phyloP scores from a whole-genome alignment of 2,113 vertebrate genomes.

The Ciconia boyciana region DNA sequence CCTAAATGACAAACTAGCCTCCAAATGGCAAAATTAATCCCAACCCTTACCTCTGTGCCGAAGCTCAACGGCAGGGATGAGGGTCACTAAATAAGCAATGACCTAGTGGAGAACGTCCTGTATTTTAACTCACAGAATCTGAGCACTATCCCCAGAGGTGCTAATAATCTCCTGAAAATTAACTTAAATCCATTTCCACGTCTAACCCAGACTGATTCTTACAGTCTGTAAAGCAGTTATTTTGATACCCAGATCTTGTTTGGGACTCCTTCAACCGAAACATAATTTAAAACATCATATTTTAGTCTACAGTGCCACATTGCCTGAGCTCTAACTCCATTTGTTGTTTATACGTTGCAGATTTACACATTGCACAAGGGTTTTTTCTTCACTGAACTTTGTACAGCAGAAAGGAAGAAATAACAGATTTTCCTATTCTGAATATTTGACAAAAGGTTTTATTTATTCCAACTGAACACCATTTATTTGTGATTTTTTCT shows the following conservation, averaged over 20 bases:
- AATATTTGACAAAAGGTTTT: not conserved
- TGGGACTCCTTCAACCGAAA: not conserved
- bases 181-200: not conserved
- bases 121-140: not conserved
- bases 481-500: not conserved
- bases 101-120: fast-evolving
- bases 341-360: not conserved
- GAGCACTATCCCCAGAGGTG: not conserved
- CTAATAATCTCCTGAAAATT: not conserved
- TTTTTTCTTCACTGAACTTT: not conserved
- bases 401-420: not conserved
- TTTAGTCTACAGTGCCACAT: not conserved
- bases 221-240: not conserved
- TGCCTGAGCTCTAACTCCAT: not conserved
- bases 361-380: not conserved
- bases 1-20: not conserved
- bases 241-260: not conserved
- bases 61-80: not conserved
- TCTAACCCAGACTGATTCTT: not conserved
- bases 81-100: not conserved
- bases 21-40: not conserved
- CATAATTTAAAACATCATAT: not conserved
- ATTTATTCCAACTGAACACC: not conserved
- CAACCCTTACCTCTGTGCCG: not conserved
- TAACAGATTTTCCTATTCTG: not conserved